Evolutionary conservation across 2,888 invertebrate species (phyloP).

Genomic region (Beris morrisii): DNA sequence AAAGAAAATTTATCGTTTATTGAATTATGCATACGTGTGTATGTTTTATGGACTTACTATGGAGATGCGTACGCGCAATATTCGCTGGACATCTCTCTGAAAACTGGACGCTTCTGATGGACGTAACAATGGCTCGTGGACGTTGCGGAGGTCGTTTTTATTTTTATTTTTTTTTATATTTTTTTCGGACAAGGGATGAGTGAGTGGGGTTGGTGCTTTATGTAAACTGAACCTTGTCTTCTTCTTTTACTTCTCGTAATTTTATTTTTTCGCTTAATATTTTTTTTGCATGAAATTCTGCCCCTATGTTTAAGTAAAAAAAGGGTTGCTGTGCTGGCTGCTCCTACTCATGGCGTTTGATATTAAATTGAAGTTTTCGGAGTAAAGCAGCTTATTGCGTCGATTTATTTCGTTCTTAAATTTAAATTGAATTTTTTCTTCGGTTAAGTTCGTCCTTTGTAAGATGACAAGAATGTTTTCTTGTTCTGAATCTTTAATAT

Average conservation of each 20-base stretch:
- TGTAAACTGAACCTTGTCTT: too few relatives aligned
- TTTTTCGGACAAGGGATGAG: neutral
- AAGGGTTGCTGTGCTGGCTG: neutral
- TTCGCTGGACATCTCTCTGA: slow-evolving; percentile 23
- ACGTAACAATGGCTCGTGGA: neutral
- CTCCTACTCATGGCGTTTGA: slow-evolving; percentile 30
- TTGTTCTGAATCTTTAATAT: too few relatives aligned
- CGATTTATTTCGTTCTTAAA: slow-evolving; percentile 32
- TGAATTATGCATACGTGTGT: slow-evolving; percentile 41
- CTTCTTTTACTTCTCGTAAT: too few relatives aligned
- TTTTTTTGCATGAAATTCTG: neutral
- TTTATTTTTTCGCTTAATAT: neutral
- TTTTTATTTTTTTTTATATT: slow-evolving; percentile 8
- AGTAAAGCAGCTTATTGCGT: slow-evolving; percentile 33
- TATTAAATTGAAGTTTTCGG: slow-evolving; percentile 31
- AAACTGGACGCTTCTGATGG: slow-evolving; percentile 1
- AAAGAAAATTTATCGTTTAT: slow-evolving; percentile 40
- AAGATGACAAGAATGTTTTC: too few relatives aligned
- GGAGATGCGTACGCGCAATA: slow-evolving; percentile 40
- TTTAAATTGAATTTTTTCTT: slow-evolving; percentile 25
- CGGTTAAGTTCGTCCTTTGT: too few relatives aligned
- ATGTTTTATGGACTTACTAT: slow-evolving; percentile 40
- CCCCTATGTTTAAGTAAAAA: neutral
- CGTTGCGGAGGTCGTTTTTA: neutral
- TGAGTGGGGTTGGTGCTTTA: neutral